These are phyloP conservation scores for Acleris cristana DNA, from an alignment of 2,888 invertebrate species.

Conservation along the genomic window DNA sequence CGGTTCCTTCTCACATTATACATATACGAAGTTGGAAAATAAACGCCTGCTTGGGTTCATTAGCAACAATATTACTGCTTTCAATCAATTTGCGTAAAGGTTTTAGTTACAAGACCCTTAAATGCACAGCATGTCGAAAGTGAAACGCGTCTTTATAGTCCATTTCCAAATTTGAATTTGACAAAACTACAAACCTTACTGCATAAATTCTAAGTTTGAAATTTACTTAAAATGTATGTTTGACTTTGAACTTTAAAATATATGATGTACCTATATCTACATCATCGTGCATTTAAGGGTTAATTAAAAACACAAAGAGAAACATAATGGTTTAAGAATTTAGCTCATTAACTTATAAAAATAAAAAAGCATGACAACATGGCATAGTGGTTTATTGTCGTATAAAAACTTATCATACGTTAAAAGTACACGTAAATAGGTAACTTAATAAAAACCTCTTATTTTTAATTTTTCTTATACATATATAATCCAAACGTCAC, in stretches of 20 bases:
- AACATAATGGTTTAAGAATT: too few relatives aligned
- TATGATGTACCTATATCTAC: too few relatives aligned
- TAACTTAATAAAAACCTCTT: slow-evolving; percentile 36
- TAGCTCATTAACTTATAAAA: background rate
- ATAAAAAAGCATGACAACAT: slow-evolving; percentile 55
- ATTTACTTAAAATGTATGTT: too few relatives aligned
- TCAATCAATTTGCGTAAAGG: background rate
- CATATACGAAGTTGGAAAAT: background rate
- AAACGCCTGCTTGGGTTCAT: slow-evolving; percentile 3
- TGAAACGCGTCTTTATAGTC: too few relatives aligned
- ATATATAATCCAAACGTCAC: slow-evolving; percentile 8
- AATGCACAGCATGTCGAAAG: too few relatives aligned
- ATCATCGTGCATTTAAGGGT: too few relatives aligned
- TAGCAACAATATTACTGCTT: slow-evolving; percentile 6
- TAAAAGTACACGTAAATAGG: slow-evolving; percentile 43
- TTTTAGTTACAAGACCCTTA: too few relatives aligned
- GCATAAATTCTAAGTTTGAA: too few relatives aligned
- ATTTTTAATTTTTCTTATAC: slow-evolving; percentile 7
- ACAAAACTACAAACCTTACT: too few relatives aligned
- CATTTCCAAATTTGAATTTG: too few relatives aligned
- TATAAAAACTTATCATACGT: slow-evolving; percentile 55
- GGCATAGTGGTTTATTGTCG: slow-evolving; percentile 68
- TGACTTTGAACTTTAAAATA: too few relatives aligned
- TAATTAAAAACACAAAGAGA: too few relatives aligned
- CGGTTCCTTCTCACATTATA: background rate